Evolutionary conservation across 1,140 invertebrate species (phyloP).

Genomic region (Tetragonula clypearis): DNA sequence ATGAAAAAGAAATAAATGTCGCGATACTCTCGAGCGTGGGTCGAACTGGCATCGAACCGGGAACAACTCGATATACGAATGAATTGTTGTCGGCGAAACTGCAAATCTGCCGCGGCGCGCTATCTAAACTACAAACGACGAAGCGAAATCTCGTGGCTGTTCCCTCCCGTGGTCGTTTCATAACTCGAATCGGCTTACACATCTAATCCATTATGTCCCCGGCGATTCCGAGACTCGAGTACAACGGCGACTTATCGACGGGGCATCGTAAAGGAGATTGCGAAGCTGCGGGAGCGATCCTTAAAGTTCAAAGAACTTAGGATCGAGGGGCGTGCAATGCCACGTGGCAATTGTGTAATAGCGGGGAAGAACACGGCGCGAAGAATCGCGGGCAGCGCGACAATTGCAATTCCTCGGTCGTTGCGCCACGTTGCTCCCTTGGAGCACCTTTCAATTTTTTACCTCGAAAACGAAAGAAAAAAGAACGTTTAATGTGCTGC

Average conservation of each 20-base stretch:
- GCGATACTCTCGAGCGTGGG: not conserved
- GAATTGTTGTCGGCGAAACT: not conserved
- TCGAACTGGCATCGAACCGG: no score
- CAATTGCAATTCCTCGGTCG: no score
- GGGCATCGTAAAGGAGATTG: conserved; percentile 31
- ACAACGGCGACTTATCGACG: conserved; percentile 22
- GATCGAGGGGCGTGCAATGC: conserved; percentile 28
- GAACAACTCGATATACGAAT: no score
- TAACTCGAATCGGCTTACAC: conserved; percentile 24
- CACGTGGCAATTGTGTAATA: conserved; percentile 48
- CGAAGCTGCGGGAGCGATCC: conserved; percentile 6
- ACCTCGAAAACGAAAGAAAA: no score
- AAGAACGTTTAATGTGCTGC: no score
- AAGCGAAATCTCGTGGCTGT: not conserved
- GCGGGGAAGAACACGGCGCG: not conserved
- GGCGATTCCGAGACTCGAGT: not conserved
- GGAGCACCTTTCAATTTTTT: no score
- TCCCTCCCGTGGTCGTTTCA: not conserved
- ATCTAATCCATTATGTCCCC: conserved; percentile 32
- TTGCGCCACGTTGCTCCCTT: no score
- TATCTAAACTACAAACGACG: conserved; percentile 26
- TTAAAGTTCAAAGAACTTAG: conserved; percentile 32
- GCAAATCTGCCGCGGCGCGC: not conserved
- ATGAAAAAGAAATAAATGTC: not conserved
- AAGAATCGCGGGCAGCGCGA: no score